These are phyloP conservation scores for Philereme vetulata DNA, from an alignment of 2,888 invertebrate genomes.

Conservation along the genomic window DNA sequence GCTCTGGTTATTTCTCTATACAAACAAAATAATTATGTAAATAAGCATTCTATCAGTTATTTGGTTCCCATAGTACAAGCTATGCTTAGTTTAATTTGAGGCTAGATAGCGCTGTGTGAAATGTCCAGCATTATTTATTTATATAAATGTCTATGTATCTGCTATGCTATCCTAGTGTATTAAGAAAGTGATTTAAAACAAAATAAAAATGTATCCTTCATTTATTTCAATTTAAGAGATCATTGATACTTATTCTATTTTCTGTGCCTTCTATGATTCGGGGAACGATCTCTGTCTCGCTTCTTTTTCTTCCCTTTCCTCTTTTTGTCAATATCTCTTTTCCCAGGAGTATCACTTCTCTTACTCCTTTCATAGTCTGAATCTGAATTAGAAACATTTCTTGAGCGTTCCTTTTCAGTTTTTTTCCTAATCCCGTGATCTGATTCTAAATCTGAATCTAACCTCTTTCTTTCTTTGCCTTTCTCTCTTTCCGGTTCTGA, in stretches of 20 bases:
- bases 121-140: no score
- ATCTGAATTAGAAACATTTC: conserved; percentile 61
- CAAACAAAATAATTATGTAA: no score
- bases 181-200: conserved; percentile 3
- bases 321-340: conserved; percentile 82
- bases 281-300: conserved; percentile 78
- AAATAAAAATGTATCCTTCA: conserved; percentile 19
- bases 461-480: conserved; percentile 58
- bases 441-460: conserved; percentile 57
- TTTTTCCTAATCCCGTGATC: conserved; percentile 42
- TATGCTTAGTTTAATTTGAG: no score
- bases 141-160: no score
- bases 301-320: conserved; percentile 84
- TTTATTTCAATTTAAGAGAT: conserved; percentile 24
- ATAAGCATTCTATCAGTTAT: no score
- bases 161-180: no score
- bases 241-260: conserved; percentile 56
- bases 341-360: conserved; percentile 57
- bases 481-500: conserved; percentile 45
- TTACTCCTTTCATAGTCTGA: conserved; percentile 47
- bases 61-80: no score
- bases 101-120: no score
- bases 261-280: conserved; percentile 77
- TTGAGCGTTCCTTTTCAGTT: conserved; percentile 52
- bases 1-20: no score